Percentiles rank a stretch among this genome's conserved stretches.
These are phyloP conservation scores for Centruroides vittatus DNA, from an alignment of 1,140 invertebrate species.

Conservation along the genomic window DNA sequence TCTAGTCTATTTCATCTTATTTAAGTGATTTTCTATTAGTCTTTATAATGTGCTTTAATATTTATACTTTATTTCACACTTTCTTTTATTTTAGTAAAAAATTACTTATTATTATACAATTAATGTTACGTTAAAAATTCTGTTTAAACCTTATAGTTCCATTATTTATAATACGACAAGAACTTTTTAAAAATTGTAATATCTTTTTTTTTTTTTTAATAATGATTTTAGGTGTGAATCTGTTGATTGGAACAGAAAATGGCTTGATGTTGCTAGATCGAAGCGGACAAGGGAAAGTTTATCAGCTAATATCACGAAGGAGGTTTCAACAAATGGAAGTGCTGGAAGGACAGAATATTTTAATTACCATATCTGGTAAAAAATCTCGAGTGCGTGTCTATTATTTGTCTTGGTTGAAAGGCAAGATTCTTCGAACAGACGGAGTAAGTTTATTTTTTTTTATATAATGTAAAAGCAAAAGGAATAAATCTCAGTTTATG, in stretches of 20 bases:
- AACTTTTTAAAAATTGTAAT: too few species aligned
- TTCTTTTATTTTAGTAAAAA: too few species aligned
- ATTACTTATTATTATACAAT: too few species aligned
- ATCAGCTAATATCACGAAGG: conserved; percentile 90
- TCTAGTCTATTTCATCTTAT: too few species aligned
- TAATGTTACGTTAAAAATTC: too few species aligned
- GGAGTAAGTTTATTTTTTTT: conserved; percentile 47
- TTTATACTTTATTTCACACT: too few species aligned
- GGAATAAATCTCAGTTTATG: too few species aligned
- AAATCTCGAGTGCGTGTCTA: conserved; percentile 97
- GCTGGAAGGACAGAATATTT: conserved; percentile 95
- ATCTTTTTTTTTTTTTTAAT: too few species aligned
- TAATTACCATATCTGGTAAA: conserved; percentile 97
- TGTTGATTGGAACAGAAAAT: conserved; percentile 96
- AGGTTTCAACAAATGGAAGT: conserved; percentile 99
- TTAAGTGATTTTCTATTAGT: too few species aligned
- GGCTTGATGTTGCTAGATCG: conserved; percentile 94
- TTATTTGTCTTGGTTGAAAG: conserved; percentile 97
- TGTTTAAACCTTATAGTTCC: too few species aligned
- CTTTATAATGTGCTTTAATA: too few species aligned
- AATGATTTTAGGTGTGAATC: conserved; percentile 56
- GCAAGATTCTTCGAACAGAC: conserved; percentile 93
- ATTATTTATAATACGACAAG: too few species aligned
- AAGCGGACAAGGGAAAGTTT: conserved; percentile 98
- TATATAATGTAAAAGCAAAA: background rate